Percentiles rank a stretch among this genome's conserved stretches.
phyloP scores from a whole-genome alignment of 1,140 invertebrate species.

The Dolichoris vasculosae region DNA sequence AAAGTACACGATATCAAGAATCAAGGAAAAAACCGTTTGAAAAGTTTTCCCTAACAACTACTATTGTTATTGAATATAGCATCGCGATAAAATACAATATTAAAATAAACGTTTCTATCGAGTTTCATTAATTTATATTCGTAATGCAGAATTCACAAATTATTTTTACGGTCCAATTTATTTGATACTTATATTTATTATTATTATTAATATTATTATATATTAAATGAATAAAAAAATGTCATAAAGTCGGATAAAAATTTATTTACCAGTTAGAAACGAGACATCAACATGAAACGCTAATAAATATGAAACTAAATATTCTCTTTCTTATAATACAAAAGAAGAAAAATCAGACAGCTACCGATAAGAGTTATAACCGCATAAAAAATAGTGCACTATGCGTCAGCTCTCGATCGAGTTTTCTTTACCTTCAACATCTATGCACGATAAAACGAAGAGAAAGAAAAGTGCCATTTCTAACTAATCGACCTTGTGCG shows the following conservation, averaged over 20 bases:
- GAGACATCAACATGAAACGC: not conserved
- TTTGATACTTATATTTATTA: too few species aligned
- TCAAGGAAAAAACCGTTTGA: too few species aligned
- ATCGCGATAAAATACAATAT: too few species aligned
- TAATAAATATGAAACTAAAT: not conserved
- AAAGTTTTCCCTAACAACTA: too few species aligned
- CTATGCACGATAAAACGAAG: not conserved
- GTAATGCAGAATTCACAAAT: too few species aligned
- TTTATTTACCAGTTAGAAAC: not conserved
- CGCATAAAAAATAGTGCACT: not conserved
- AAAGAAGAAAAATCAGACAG: constrained; percentile 30
- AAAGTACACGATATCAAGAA: too few species aligned
- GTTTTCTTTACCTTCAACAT: not conserved
- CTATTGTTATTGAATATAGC: too few species aligned
- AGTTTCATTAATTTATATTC: too few species aligned
- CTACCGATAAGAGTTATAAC: constrained; percentile 17
- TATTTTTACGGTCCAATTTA: too few species aligned
- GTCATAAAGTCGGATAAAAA: not conserved
- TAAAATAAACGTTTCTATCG: too few species aligned
- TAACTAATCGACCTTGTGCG: not conserved
- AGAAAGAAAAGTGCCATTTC: constrained; percentile 14
- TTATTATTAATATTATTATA: not conserved
- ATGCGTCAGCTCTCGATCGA: constrained; percentile 12
- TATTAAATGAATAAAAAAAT: not conserved
- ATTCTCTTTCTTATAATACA: not conserved